Evolutionary conservation across 2,888 invertebrate genomes (phyloP).

Genomic region (Stenotaenia linearis): DNA sequence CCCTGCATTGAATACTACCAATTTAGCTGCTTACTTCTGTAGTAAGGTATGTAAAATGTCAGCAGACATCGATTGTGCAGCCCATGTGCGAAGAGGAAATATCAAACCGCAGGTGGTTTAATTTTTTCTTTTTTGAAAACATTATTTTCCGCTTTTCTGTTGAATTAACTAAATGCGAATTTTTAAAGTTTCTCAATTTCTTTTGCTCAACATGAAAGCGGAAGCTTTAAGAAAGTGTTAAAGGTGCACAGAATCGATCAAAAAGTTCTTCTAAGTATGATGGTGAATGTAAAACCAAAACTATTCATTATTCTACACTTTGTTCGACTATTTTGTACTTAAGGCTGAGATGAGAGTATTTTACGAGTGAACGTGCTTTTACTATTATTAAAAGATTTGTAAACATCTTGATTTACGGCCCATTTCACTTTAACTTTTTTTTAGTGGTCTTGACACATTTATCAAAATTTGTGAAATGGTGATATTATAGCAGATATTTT

Average conservation of each 20-base stretch:
- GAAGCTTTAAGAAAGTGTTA: neutral
- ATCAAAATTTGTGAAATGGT: no score
- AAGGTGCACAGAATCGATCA: neutral
- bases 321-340: no score
- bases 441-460: no score
- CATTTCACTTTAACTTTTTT: no score
- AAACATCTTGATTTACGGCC: no score
- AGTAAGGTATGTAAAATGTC: neutral
- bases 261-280: neutral
- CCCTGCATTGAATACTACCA: neutral
- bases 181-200: neutral
- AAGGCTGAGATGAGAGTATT: no score
- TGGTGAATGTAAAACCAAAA: neutral
- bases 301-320: no score
- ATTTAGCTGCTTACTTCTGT: neutral
- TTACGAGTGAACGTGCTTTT: no score
- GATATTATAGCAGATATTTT: no score
- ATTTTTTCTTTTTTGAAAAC: neutral
- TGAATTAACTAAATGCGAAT: neutral
- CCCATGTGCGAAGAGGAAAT: neutral
- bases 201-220: neutral
- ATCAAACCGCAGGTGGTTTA: neutral
- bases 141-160: no score
- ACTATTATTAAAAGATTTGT: no score
- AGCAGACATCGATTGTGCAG: neutral